Evolutionary conservation across 2,113 vertebrate species (phyloP), one percentile per base, ranked within the genome.

Genomic region (Tupaia tana): DNA sequence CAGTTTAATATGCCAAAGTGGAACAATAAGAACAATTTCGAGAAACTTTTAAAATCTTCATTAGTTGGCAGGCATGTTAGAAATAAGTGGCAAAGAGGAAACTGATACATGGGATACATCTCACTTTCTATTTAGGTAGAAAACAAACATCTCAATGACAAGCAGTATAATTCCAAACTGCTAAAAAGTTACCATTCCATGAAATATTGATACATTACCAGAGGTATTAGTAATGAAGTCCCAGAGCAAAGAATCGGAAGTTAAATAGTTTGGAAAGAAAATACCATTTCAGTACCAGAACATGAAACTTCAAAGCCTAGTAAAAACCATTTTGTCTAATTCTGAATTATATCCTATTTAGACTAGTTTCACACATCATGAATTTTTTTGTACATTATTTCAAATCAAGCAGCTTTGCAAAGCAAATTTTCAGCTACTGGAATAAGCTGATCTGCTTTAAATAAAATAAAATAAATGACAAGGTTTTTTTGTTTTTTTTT

Each of bases 31-130:
- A 88, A 78, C 34, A 82, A 12, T 63, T 94, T 64, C 93, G 7
- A 81, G 59, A 87, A 90, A 89, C 54, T 86, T 8, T 31, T 86
- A 88, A 29, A 70, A 86, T 90, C 67, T 86, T 95, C 70, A 91
- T 0, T 94, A 64, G 63, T 34, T 81, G 71, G 19, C n/a, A 89
- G 27, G 82, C 22, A 78, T 16, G 18, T 43, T 79, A 84, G 43
- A 13, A 91, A 0, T 88, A 91, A 85, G n/a, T 94, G 71, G 12
- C 89, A 86, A 91, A 92, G 31, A 92, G 90, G 91, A 90, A 52
- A 73, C 56, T 43, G 84, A 75, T 27, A 87, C 34, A 82, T 52
- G 8, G 22, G 31, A 27, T 63, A 86, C 3, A 86, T 52, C 34
- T 91, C 27, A 92, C 56, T 84, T 90, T 34, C 24, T 86, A 80